Evolutionary conservation across 2,113 vertebrate genomes (phyloP), one percentile per base, ranked within the genome.

Genomic region (Perognathus longimembris): DNA sequence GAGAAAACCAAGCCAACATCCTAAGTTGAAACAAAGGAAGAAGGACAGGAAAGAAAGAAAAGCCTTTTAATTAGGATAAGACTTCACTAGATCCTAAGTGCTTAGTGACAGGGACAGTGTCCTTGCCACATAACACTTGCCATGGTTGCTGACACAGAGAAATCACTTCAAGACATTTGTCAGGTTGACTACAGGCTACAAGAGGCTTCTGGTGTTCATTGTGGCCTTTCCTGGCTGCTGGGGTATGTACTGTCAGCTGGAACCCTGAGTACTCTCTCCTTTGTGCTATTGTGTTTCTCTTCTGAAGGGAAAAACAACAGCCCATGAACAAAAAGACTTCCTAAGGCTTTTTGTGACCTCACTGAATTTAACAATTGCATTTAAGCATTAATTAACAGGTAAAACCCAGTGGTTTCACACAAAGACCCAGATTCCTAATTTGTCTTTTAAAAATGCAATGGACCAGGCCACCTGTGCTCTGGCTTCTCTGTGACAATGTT

Each of bases 371-470:
- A 50, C 14, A 50, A 26, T 57, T 74, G 28, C 45, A 70, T 69
- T 64, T 45, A 95, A 71, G 22, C 42, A 79, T 92, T 71, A 77
- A 70, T 75, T 57, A 79, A 87, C 66, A 64, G 89, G 86, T 75
- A 30, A 75, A 63, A 87, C 74, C 61, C 73, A 40, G 36, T 66
- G 34, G 18, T 85, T 82, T 91, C 76, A 86, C 70, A 66, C 17
- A 57, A 63, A 90, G 75, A 90, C 26, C 40, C 57, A 85, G 81
- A 66, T 77, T 86, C 36, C 45, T 89, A 54, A 36, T 73, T 92
- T 82, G 30, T 71, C 38, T 95, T 54, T 95, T 21, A 21, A 74
- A 67, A 30, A 3, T 54, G n/a, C 8, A 82, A 32, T 34, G 7
- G 14, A 59, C 17, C n/a, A 85, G 45, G 38, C 59, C 34, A 50